These are phyloP conservation scores for Apamea crenata DNA, from an alignment of 2,888 invertebrate genomes.

Conservation along the genomic window DNA sequence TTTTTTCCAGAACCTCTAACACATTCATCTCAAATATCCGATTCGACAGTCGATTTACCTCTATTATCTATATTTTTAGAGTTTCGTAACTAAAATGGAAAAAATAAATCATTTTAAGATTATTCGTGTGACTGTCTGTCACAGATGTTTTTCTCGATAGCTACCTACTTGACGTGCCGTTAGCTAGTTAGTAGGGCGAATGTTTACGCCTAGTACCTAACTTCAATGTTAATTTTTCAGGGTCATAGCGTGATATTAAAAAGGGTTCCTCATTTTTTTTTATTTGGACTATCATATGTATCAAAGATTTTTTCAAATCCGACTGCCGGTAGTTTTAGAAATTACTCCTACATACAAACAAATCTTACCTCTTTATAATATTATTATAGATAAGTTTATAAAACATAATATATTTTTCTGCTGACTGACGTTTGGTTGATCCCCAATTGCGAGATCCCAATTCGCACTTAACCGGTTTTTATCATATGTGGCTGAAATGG, in stretches of 20 bases:
- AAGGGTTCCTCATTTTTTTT: no score
- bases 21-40: conserved; percentile 25
- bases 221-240: not conserved
- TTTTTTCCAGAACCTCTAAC: not conserved
- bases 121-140: not conserved
- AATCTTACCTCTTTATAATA: no score
- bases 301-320: no score
- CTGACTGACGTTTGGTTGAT: not conserved
- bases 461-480: not conserved
- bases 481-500: conserved; percentile 10
- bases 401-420: not conserved
- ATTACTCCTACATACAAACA: no score
- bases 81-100: no score
- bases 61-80: not conserved
- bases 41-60: conserved; percentile 3
- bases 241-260: no score
- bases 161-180: not conserved
- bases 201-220: not conserved
- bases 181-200: not conserved
- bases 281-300: no score
- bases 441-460: not conserved
- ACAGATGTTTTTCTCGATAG: no score
- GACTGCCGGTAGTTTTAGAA: no score
- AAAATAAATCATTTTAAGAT: not conserved
- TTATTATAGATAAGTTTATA: no score